Base-by-base conservation (phyloP, 1,140 invertebrate genomes). In the Pantala flavescens region DNA sequence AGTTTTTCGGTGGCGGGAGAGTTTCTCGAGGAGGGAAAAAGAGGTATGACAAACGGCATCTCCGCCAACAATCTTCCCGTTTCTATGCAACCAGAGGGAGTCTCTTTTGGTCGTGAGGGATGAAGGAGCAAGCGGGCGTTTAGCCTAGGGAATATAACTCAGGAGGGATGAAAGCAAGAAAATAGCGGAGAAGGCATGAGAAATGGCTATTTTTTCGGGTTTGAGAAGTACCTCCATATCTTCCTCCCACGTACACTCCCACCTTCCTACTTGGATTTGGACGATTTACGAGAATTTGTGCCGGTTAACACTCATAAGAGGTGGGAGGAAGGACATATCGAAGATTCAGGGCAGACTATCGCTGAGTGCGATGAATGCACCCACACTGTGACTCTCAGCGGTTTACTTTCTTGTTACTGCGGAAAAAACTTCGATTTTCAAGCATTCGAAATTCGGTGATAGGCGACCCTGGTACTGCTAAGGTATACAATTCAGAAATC, bases 91-190 rank as follows among this genome's bases (percentile, higher is more conserved):
- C n/a, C 49, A 63, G 12, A 63, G n/a, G 3, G 16, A 63, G 49
- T 63, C 49, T 63, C n/a, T 63, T 63, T 63, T 12, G 3, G 49
- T 63, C 12, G 49, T 63, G 49, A 63, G 49, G 49, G 14, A 63
- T 63, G 49, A 63, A 63, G 49, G 49, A 63, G 49, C 49, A 63
- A 63, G n/a, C 49, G 49, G 49, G 49, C 49, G 49, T 63, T 63
- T 63, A 63, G 49, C n/a, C 49, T 16, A 16, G 49, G 16, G 49
- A 63, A 63, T 36, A 36, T 63, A 63, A 63, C 49, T 63, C 49
- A 63, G 49, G 16, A 21, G 49, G 49, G 16, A 3, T 63, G 49
- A 63, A 63, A 63, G 49, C 16, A 63, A 21, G 49, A 63, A 63
- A 63, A 63, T 63, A 63, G n/a, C 3, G 12, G 5, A 19, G 16